Conservation (phyloP, 2,888 invertebrate species). For the Lasiommata megera region DNA sequence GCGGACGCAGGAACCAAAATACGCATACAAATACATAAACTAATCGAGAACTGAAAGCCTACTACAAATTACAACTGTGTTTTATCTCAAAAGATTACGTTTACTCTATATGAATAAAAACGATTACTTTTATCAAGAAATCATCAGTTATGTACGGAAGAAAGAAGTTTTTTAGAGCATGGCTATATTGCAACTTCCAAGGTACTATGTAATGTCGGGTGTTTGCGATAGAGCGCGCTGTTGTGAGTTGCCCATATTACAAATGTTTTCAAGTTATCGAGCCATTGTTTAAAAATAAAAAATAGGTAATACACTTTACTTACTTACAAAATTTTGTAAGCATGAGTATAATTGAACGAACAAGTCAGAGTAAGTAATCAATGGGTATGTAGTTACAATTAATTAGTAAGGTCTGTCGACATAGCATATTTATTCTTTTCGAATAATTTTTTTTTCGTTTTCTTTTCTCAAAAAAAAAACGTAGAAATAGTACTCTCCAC, state of each 20-base stretch:
- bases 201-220: slow-evolving; percentile 14
- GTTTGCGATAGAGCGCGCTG: slow-evolving; percentile 31
- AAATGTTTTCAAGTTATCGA: background rate
- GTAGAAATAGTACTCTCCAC: too few relatives aligned
- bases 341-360: too few relatives aligned
- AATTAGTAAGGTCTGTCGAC: too few relatives aligned
- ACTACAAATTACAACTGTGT: background rate
- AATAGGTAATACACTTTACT: too few relatives aligned
- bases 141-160: background rate
- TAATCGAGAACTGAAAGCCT: background rate
- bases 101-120: background rate
- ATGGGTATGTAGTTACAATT: too few relatives aligned
- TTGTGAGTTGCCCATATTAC: slow-evolving; percentile 6
- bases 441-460: too few relatives aligned
- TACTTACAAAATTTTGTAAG: too few relatives aligned
- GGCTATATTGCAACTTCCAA: background rate
- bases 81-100: background rate
- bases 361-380: too few relatives aligned
- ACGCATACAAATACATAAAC: slow-evolving; percentile 3
- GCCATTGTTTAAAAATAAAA: too few relatives aligned
- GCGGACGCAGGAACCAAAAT: slow-evolving; percentile 45
- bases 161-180: background rate
- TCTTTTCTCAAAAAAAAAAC: too few relatives aligned
- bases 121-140: background rate
- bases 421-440: too few relatives aligned